These are phyloP conservation scores for Rhizoglyphus robini DNA, from an alignment of 1,140 invertebrate genomes.

Conservation along the genomic window DNA sequence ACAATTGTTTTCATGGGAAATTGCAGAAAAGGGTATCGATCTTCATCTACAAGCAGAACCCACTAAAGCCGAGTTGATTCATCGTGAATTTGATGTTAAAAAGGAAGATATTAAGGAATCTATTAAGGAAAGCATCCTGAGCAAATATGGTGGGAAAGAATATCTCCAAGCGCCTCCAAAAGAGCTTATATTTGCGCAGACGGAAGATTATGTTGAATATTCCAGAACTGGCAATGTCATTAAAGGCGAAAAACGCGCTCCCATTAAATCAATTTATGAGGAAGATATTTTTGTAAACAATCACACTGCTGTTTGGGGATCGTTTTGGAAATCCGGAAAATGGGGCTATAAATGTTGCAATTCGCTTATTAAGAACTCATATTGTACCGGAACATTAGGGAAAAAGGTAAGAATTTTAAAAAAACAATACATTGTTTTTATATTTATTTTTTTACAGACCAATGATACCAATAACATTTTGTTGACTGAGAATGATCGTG, in stretches of 20 bases:
- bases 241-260: conserved; percentile 68
- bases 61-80: conserved; percentile 82
- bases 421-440: neutral
- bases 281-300: conserved; percentile 87
- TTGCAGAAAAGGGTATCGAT: conserved; percentile 80
- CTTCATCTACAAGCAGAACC: conserved; percentile 93
- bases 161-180: conserved; percentile 72
- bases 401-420: conserved; percentile 32
- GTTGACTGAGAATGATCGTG: neutral
- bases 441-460: neutral
- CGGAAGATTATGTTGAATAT: conserved; percentile 56
- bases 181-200: conserved; percentile 77
- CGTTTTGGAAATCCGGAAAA: conserved; percentile 72
- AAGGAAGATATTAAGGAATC: conserved; percentile 67
- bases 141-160: conserved; percentile 80
- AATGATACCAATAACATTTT: conserved; percentile 4
- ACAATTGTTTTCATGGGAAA: conserved; percentile 97
- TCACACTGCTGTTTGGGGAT: conserved; percentile 88
- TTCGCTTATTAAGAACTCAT: conserved; percentile 66
- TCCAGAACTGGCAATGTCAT: conserved; percentile 74
- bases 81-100: conserved; percentile 76
- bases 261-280: conserved; percentile 77
- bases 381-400: conserved; percentile 62
- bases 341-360: conserved; percentile 97
- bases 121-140: conserved; percentile 58